A percentile compares a stretch with the other conserved stretches of the same genome.
These are phyloP conservation scores for Protobothrops mucrosquamatus DNA, from an alignment of 2,113 vertebrate genomes.

Conservation along the genomic window DNA sequence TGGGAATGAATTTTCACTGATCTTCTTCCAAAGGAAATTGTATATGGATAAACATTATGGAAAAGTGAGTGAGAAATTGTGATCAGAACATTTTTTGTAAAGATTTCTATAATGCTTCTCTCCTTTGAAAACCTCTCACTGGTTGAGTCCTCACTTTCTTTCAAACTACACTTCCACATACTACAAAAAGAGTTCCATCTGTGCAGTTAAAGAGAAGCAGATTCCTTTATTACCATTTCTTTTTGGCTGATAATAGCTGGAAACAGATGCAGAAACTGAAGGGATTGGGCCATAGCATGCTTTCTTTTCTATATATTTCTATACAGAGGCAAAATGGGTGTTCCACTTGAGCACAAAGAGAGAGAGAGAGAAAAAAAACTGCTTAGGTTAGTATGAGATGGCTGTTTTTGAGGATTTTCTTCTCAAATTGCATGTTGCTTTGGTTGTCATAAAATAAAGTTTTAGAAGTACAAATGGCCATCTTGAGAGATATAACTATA, in stretches of 20 bases:
- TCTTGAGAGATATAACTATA: background rate
- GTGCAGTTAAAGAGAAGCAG: background rate
- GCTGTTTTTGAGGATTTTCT: background rate
- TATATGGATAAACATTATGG: background rate
- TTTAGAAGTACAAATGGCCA: background rate
- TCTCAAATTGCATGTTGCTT: background rate
- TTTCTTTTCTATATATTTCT: background rate
- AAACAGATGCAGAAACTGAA: background rate
- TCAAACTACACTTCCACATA: background rate
- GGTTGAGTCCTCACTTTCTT: background rate
- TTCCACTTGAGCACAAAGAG: background rate
- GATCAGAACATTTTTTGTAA: background rate
- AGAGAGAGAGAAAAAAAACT: conserved; percentile 19
- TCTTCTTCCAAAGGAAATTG: background rate
- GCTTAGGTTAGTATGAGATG: background rate
- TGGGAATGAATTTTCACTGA: background rate
- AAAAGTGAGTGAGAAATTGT: background rate
- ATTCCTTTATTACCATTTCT: background rate
- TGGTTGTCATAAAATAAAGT: conserved; percentile 1
- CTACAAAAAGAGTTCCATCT: background rate
- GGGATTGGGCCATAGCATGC: too few relatives aligned
- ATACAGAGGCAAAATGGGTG: background rate
- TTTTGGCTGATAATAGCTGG: background rate
- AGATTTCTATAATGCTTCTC: background rate
- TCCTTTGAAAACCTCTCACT: background rate